Base-by-base conservation (phyloP, 1,140 invertebrate genomes). In the Pentalonia nigronervosa region DNA sequence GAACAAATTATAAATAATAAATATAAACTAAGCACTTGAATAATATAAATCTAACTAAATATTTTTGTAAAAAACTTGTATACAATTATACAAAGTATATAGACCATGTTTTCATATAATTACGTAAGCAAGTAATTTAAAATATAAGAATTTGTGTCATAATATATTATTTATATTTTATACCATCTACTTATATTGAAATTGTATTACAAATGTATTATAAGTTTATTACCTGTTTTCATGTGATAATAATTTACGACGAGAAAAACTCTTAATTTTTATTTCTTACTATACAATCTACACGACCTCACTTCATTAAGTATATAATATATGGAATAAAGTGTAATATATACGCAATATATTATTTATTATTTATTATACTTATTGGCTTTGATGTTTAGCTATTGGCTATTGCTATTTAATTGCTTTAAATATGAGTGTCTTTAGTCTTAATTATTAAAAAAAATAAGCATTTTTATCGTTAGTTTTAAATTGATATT, bases 111-210 rank as follows among this genome's bases (percentile, higher is more conserved):
- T 41, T 23, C 3, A 83, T 41, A 8, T 41, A 36, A 36, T 36
- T 83, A 83, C 36, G 25, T 25, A 20, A 9, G 36, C 41, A 83
- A 23, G 36, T 83, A 83, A 23, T 23, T 41, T 83, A 83, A 83
- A 83, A 41, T 41, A 83, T 83, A 83, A 67, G 30, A 76, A 76
- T 76, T n/a, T 76, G 60, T 76, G 60, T 76, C 60, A 76, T 76
- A 76, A 76, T 76, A 76, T 67, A 67, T 76, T 76, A 76, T n/a
- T 67, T 76, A 60, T 9, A 48, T 48, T 48, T 48, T 48, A 20
- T 34, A 76, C n/a, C 4, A n/a, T 76, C 17, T n/a, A 17, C 30
- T n/a, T 20, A n/a, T 7, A 17, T 76, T 76, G n/a, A 34, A 6
- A 76, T n/a, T n/a, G n/a, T 76, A 76, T 76, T 7, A 76, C 11